These are phyloP conservation scores for Delphinapterus leucas DNA, from an alignment of 2,113 vertebrate species.

Conservation along the genomic window DNA sequence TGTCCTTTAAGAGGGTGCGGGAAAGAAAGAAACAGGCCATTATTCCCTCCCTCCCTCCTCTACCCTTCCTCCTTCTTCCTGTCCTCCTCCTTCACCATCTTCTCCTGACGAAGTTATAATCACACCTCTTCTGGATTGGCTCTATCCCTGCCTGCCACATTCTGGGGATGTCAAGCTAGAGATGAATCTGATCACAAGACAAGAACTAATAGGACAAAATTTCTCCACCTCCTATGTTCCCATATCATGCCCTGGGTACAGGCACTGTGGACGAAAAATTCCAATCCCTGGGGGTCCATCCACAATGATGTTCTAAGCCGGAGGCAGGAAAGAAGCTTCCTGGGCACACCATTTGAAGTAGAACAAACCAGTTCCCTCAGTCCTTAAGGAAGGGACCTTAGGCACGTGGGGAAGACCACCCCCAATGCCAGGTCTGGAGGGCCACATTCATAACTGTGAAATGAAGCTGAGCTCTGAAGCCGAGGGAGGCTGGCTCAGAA, in stretches of 20 bases:
- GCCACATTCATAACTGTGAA: neutral
- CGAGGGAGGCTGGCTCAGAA: accelerated
- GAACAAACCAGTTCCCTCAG: too few species aligned
- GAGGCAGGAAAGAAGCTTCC: neutral
- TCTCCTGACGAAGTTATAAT: neutral
- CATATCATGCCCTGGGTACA: accelerated
- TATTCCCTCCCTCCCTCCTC: accelerated
- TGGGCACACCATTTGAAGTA: too few species aligned
- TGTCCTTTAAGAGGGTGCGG: neutral
- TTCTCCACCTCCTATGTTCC: neutral
- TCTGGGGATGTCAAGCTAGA: neutral
- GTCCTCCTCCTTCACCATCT: accelerated
- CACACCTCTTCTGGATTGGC: neutral
- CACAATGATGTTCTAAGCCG: accelerated
- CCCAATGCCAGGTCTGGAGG: neutral
- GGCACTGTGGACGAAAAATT: accelerated
- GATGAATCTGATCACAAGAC: neutral
- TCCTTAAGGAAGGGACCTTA: neutral
- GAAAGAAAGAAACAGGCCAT: neutral
- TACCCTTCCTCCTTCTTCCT: accelerated
- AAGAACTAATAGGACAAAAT: neutral
- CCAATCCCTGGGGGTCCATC: accelerated
- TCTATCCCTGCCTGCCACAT: neutral
- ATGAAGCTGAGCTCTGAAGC: neutral
- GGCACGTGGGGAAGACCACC: neutral